These are phyloP conservation scores for Molothrus ater DNA, from an alignment of 2,797 vertebrate genomes.

Conservation along the genomic window DNA sequence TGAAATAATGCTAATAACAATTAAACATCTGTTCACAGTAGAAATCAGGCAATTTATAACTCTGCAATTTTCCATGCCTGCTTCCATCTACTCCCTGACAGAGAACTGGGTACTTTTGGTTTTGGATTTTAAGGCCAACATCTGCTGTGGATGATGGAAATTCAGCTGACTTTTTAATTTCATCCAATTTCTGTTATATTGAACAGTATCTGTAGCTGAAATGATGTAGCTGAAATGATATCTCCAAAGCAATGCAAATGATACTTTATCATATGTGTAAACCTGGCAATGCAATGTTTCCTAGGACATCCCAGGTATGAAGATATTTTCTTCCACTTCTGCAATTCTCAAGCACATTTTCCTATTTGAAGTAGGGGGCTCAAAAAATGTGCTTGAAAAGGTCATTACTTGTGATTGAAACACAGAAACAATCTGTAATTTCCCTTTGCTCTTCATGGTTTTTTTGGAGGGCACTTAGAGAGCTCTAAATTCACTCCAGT, in stretches of 20 bases:
- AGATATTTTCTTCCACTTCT: neutral
- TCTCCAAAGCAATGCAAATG: neutral
- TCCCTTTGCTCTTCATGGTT: neutral
- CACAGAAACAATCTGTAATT: neutral
- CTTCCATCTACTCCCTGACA: neutral
- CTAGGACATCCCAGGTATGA: neutral
- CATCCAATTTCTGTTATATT: neutral
- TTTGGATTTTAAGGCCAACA: neutral
- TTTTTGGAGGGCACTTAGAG: neutral
- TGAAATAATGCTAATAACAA: neutral
- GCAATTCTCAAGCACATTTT: neutral
- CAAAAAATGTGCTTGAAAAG: neutral
- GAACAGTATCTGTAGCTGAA: neutral
- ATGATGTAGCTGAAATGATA: neutral
- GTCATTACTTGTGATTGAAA: neutral
- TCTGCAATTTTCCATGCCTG: neutral
- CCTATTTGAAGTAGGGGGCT: neutral
- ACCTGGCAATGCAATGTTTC: neutral
- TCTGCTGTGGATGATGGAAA: neutral
- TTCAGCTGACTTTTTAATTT: neutral
- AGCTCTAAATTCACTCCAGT: neutral
- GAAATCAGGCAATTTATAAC: neutral
- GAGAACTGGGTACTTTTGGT: neutral
- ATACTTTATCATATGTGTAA: neutral
- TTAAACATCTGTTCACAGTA: neutral